A percentile compares a stretch with the other conserved stretches of the same genome.
Evolutionary conservation across 2,888 invertebrate species (phyloP).

Genomic region (Catotricha subobsoleta): DNA sequence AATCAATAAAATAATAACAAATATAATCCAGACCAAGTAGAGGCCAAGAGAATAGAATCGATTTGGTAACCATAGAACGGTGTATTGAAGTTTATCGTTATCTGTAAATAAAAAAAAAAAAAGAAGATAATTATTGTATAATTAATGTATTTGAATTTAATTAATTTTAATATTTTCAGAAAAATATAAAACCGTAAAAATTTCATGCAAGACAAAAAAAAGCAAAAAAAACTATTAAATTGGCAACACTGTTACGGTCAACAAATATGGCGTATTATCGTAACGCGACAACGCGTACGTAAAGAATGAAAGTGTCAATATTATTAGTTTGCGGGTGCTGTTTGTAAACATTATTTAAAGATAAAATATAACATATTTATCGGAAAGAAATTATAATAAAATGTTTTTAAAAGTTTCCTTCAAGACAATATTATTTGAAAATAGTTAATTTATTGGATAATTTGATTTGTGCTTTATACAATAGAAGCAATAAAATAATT

Average conservation of each 20-base stretch:
- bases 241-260: constrained; percentile 3
- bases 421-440: no score
- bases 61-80: constrained; percentile 9
- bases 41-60: constrained; percentile 3
- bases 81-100: constrained; percentile 6
- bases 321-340: no score
- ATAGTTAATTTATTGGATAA: no score
- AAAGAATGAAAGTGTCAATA: no score
- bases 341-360: background rate
- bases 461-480: no score
- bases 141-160: background rate
- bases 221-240: background rate
- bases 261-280: no score
- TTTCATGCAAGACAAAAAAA: background rate
- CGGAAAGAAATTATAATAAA: no score
- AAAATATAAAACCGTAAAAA: background rate
- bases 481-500: no score
- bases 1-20: background rate
- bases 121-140: background rate
- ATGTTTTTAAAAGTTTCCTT: background rate
- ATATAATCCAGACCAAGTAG: constrained; percentile 1
- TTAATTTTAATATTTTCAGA: background rate
- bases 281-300: no score
- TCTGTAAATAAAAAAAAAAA: constrained; percentile 1
- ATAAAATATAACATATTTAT: background rate